Evolutionary conservation across 2,797 vertebrate genomes (phyloP).

Genomic region (Lycodopsis pacificus): DNA sequence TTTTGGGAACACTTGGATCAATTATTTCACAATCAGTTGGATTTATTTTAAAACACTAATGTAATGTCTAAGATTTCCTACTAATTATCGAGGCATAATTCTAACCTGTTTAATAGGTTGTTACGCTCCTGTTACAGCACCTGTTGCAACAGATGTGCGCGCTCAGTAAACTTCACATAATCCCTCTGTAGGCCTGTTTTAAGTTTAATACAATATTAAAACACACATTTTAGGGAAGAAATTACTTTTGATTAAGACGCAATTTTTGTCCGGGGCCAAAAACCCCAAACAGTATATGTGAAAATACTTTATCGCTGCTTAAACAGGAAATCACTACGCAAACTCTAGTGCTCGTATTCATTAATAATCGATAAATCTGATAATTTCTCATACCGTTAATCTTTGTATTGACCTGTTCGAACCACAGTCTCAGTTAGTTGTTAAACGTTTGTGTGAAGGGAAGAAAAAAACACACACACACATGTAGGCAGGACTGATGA

Average conservation of each 20-base stretch:
- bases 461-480: not conserved
- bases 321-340: conserved; percentile 60
- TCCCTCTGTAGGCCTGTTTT: not conserved
- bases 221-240: not conserved
- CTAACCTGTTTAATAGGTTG: conserved; percentile 35
- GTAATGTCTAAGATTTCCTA: not conserved
- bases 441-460: conserved; percentile 33
- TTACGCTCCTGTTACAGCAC: conserved; percentile 58
- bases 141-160: conserved; percentile 76
- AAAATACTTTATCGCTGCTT: conserved; percentile 15
- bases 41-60: conserved; percentile 13
- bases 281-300: not conserved
- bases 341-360: not conserved
- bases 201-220: conserved; percentile 6
- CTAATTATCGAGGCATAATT: not conserved
- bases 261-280: not conserved
- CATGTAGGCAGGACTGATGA: conserved; percentile 57
- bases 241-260: not conserved
- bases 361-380: conserved; percentile 34
- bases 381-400: conserved; percentile 20
- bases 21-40: not conserved
- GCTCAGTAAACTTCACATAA: conserved; percentile 15
- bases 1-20: conserved; percentile 52
- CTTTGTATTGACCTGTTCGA: conserved; percentile 40
- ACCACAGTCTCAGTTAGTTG: conserved; percentile 34